Evolutionary conservation across 2,113 vertebrate genomes (phyloP), one percentile per base, ranked within the genome.

Genomic region (Sprattus sprattus): DNA sequence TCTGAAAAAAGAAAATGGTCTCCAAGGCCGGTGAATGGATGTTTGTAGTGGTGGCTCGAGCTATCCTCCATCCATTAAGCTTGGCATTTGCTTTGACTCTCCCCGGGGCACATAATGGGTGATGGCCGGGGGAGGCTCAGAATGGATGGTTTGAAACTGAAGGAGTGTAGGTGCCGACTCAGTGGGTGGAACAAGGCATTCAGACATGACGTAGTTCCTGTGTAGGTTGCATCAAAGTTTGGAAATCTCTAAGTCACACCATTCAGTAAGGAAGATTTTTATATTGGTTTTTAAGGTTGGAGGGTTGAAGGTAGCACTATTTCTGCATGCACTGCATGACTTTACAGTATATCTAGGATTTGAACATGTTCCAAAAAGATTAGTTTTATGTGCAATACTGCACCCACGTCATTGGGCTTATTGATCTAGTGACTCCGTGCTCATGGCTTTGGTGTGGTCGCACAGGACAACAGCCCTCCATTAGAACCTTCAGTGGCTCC

Each of bases 381-480:
- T 49, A 28, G 11, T 39, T 78, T 78, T 78, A 11, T 78, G 71
- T 78, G 71, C 71, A 78, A 78, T 78, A 32, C 71, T 78, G 71
- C 39, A 78, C 11, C 28, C 15, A 32, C 71, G 71, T 78, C 71
- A 78, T 15, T n/a, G n/a, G n/a, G 28, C 28, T 28, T 78, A 78
- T 78, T 78, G 71, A 78, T 78, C 71, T 16, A 78, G 71, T 32
- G 32, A 13, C 28, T 71, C 32, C 71, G 45, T 9, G 81, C 89
- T 85, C 85, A 89, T 83, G 87, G 85, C 44, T 67, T 84, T 13
- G 49, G 71, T 52, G 81, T 82, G 86, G 90, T 89, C 85, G 92
- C 84, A 90, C 86, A 52, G 87, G 90, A 86, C 90, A 92, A 88
- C 81, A 88, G 83, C 32, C 86, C 86, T 92, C 92, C 92, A 93